A percentile compares a stretch with the other conserved stretches of the same genome.
phyloP scores from a whole-genome alignment of 2,797 vertebrate species.

The Eupleurogrammus muticus region DNA sequence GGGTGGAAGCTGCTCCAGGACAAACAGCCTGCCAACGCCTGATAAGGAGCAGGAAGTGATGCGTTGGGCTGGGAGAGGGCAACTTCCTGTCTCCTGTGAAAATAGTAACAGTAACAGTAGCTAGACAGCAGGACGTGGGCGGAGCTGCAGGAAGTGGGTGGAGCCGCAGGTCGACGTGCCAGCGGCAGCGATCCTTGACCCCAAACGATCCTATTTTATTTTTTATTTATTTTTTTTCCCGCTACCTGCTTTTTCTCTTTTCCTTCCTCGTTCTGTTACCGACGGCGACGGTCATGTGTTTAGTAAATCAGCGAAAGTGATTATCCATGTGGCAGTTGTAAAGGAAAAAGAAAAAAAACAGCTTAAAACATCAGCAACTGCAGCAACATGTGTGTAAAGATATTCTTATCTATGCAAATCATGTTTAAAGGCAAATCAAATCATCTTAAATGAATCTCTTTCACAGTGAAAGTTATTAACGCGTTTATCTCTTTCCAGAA shows the following conservation, averaged over 20 bases:
- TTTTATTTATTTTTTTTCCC: not conserved
- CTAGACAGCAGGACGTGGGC: constrained; percentile 48
- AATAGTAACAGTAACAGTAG: constrained; percentile 71
- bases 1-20: constrained; percentile 69
- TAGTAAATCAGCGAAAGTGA: constrained; percentile 44
- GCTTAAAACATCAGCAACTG: constrained; percentile 7
- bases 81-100: constrained; percentile 77
- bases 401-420: not conserved
- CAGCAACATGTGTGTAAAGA: not conserved
- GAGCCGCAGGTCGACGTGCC: constrained; percentile 26
- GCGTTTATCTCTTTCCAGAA: no score
- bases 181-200: constrained; percentile 30
- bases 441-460: no score
- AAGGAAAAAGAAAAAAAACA: not conserved
- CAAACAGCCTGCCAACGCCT: constrained; percentile 73
- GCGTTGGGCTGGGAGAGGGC: constrained; percentile 62
- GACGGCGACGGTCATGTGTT: constrained; percentile 38
- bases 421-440: no score
- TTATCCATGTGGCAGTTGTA: constrained; percentile 52
- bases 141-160: constrained; percentile 34
- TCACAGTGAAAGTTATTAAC: no score
- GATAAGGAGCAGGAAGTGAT: constrained; percentile 82
- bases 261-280: constrained; percentile 18
- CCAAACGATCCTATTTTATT: constrained; percentile 18
- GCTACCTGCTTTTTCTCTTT: constrained; percentile 28